Evolutionary conservation across 2,888 invertebrate species (phyloP).

Genomic region (Chymomyza procnemis): DNA sequence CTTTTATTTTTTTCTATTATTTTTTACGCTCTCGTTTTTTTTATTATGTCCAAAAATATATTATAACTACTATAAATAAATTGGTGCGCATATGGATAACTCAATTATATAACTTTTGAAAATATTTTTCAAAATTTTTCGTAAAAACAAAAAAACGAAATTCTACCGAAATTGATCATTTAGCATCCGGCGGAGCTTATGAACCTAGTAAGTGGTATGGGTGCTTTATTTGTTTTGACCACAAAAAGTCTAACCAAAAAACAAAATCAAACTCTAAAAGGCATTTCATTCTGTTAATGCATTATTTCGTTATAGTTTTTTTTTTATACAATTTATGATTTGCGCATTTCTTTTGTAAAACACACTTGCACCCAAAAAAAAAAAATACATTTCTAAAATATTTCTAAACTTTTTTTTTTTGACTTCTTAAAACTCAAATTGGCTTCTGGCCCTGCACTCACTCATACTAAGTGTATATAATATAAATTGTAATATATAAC

Average conservation of each 20-base stretch:
- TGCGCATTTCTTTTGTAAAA: slow-evolving; percentile 30
- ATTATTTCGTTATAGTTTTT: slow-evolving; percentile 12
- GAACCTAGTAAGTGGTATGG: slow-evolving; percentile 79
- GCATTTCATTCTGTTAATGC: slow-evolving; percentile 32
- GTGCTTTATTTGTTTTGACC: slow-evolving; percentile 77
- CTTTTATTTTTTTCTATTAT: slow-evolving; percentile 37
- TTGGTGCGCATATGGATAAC: slow-evolving; percentile 62
- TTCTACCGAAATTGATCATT: slow-evolving; percentile 53
- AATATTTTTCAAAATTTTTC: slow-evolving; percentile 1
- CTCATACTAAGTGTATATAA: no score
- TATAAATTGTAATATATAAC: not conserved
- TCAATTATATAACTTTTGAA: slow-evolving; percentile 38
- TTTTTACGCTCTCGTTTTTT: slow-evolving; percentile 25
- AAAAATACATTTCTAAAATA: not conserved
- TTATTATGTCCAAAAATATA: slow-evolving; percentile 33
- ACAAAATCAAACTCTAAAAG: slow-evolving; percentile 20
- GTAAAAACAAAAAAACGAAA: slow-evolving; percentile 42
- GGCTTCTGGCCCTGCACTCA: not conserved
- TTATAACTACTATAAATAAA: slow-evolving; percentile 31
- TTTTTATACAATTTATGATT: slow-evolving; percentile 37
- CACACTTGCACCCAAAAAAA: not conserved
- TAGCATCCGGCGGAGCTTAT: slow-evolving; percentile 79
- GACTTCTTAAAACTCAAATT: slow-evolving; percentile 13
- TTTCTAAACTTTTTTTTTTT: not conserved
- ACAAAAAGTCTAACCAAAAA: slow-evolving; percentile 25